phyloP scores from a whole-genome alignment of 2,113 vertebrate genomes.

The Hyperopisus bebe region DNA sequence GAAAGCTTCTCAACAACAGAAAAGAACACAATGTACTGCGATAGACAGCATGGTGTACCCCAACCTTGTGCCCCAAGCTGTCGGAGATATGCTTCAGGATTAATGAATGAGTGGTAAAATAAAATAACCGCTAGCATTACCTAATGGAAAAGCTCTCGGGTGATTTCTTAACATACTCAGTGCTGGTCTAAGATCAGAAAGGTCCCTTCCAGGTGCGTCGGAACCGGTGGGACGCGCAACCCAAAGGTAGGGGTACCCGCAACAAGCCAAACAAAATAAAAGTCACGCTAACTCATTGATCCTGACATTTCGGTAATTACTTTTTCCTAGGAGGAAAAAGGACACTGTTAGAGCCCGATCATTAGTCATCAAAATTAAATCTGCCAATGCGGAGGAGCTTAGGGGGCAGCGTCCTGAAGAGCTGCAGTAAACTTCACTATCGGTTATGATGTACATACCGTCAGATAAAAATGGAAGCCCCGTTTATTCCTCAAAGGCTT shows the following conservation, averaged over 20 bases:
- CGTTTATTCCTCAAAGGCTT: background rate
- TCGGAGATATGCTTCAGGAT: background rate
- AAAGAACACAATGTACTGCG: background rate
- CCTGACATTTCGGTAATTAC: conserved; percentile 24
- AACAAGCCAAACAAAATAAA: background rate
- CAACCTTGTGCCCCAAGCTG: background rate
- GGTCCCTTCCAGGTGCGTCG: background rate
- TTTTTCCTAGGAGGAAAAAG: conserved; percentile 16
- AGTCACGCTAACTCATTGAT: conserved; percentile 18
- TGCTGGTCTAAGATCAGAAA: background rate
- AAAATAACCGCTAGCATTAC: background rate
- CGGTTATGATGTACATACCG: background rate
- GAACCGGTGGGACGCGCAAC: background rate
- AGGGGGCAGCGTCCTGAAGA: background rate
- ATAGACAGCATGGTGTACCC: background rate
- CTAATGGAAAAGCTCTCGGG: background rate
- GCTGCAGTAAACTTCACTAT: background rate
- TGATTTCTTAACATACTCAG: background rate
- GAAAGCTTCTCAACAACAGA: background rate
- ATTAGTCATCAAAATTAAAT: conserved; percentile 26
- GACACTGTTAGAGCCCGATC: conserved; percentile 15
- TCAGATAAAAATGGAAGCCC: background rate
- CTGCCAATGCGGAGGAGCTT: conserved; percentile 12
- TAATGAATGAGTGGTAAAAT: background rate
- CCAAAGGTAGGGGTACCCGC: background rate